Base-by-base conservation (phyloP, 2,113 vertebrate genomes). In the Gavialis gangeticus region DNA sequence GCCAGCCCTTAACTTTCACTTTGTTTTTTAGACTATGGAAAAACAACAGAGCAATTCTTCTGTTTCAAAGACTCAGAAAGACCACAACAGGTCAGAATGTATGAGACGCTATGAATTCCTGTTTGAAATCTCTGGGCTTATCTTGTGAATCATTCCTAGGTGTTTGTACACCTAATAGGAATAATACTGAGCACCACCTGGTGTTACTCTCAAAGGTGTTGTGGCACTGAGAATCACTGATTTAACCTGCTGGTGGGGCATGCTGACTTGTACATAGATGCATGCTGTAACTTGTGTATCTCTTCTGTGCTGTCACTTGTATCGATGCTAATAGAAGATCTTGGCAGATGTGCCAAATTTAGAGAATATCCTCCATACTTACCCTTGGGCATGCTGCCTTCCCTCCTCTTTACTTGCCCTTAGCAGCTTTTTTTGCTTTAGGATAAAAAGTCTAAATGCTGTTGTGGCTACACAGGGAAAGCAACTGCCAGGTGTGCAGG, bases 391-490 rank as follows among this genome's bases (percentile, higher is more conserved):
- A 73, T 21, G 25, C 34, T 46, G 46, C 56, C 16, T 56, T 9
- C 56, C 13, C 1, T 11, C 27, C 0, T 2, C 1, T 82, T 88
- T 10, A 4, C 18, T 82, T 75, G 59, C 13, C 86, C 19, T 37
- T 86, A 19, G 3, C 3, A 46, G 46, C 46, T 16, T 81, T 92
- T 78, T 78, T 91, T 90, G 16, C 27, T 93, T 79, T 79, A 77
- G 25, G 46, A 62, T 37, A 82, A 66, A 63, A 93, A 85, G 60
- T 21, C 4, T 25, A 64, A 94, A 91, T 11, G 30, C 67, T 28
- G 24, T 2, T 0, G 91, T 30, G 59, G 27, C 63, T 90, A 1
- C 88, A 55, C 21, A 75, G 56, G 75, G 85, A 87, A 96, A 80
- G 62, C 37, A 75, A 22, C 67, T 19, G 75, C 8, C 76, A 16